Conservation (phyloP, 2,888 invertebrate species). For the Cyclophora punctaria region DNA sequence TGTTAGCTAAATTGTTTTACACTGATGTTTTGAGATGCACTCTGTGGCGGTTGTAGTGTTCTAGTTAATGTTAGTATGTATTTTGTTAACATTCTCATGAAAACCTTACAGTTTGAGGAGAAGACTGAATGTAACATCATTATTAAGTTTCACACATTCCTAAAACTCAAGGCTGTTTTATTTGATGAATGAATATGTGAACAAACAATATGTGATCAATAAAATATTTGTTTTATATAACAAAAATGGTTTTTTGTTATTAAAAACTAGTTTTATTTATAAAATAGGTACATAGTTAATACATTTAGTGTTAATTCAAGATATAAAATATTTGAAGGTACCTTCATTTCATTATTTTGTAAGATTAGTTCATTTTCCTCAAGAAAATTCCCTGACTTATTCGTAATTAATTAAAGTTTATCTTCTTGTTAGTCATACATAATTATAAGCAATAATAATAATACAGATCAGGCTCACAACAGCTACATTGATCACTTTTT, state of each 20-base stretch:
- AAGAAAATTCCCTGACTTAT: too few relatives aligned
- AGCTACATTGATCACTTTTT: too few relatives aligned
- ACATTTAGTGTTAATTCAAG: too few relatives aligned
- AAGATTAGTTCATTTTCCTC: too few relatives aligned
- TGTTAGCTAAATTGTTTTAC: constrained; percentile 22
- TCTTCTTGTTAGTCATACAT: too few relatives aligned
- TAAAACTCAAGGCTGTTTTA: constrained; percentile 60
- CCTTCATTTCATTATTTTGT: too few relatives aligned
- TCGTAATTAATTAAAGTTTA: too few relatives aligned
- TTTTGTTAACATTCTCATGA: constrained; percentile 5
- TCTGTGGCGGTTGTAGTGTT: constrained; percentile 15
- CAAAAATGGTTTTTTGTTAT: background rate
- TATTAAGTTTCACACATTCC: constrained; percentile 59
- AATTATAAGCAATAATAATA: too few relatives aligned
- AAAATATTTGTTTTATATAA: constrained; percentile 30
- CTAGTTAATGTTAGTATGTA: constrained; percentile 27
- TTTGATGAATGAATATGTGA: constrained; percentile 48
- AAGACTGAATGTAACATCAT: constrained; percentile 49
- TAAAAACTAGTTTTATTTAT: background rate
- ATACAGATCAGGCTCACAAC: too few relatives aligned
- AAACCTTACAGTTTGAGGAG: constrained; percentile 32
- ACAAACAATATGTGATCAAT: constrained; percentile 63
- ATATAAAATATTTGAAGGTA: too few relatives aligned
- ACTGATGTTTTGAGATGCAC: constrained; percentile 17
- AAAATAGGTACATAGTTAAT: too few relatives aligned